Base-by-base conservation (phyloP, 2,888 invertebrate genomes). In the Mechanitis mazaeus region DNA sequence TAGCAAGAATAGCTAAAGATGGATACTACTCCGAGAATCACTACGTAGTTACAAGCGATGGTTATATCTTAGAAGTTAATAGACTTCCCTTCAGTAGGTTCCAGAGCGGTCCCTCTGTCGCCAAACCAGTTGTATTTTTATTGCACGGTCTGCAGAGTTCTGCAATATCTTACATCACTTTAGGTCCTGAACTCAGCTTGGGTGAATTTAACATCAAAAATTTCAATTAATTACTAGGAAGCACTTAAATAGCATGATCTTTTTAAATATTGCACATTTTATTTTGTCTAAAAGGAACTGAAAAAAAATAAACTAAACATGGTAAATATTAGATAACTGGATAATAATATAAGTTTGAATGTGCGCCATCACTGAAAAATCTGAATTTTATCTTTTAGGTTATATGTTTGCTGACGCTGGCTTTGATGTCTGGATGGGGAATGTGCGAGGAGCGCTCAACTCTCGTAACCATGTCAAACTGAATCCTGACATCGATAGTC, bases 341-440 rank as follows among this genome's bases (percentile, higher is more conserved):
- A 20, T 20, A 1, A 46, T n/a, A 12, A 28, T 47, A n/a, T 47
- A 20, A 20, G 20, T 20, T 20, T 20, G 7, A 56, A n/a, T n/a
- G 1, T 20, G 20, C 0, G 20, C 20, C 0, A 1, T 20, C 20
- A 20, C 31, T 33, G 0, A 45, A 38, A 38, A 20, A 31, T 56
- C 12, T 33, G 7, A 1, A 20, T 28, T 45, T 47, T 12, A 38
- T 54, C 11, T 45, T 68, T 0, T 71, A 95, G 96, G 84, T 71
- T 95, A 91, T 84, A 91, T 92, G 76, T 87, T 94, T 56, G 91
- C 93, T 0, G 93, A 94, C 67, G 83, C 83, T 12, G 94, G 94
- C 0, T 94, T 92, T 71, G 94, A 95, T 73, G 93, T 94, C 0
- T 97, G 96, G 96, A 74, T 97, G 75, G 95, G 95, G 1, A 97